phyloP scores from a whole-genome alignment of 1,140 invertebrate species.

The Nomia melanderi region DNA sequence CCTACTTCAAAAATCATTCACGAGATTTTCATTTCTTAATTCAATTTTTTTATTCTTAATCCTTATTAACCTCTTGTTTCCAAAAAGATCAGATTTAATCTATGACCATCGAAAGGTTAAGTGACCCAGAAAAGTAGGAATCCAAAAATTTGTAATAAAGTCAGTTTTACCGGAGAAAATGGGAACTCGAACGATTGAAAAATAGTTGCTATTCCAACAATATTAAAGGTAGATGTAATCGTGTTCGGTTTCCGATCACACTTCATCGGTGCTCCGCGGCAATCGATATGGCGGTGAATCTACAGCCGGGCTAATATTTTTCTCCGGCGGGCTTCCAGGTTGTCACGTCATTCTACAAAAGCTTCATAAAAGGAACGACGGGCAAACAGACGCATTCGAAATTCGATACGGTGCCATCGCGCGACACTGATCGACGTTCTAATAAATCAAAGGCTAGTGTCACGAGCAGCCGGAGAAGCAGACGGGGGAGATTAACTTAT shows the following conservation, averaged over 20 bases:
- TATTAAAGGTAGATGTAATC: not conserved
- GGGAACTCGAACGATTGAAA: no score
- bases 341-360: conserved; percentile 36
- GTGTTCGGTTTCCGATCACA: not conserved
- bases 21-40: no score
- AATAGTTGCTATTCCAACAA: no score
- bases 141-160: no score
- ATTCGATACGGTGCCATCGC: conserved; percentile 63
- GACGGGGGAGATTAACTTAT: conserved; percentile 73
- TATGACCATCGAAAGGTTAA: no score
- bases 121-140: no score
- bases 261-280: not conserved
- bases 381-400: conserved; percentile 64
- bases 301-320: conserved; percentile 41
- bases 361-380: conserved; percentile 52
- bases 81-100: no score
- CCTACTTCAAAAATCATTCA: no score
- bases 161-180: no score
- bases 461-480: conserved; percentile 68
- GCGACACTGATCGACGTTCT: conserved; percentile 68
- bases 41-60: no score
- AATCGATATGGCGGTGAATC: conserved; percentile 29
- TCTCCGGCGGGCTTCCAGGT: not conserved
- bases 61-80: no score
- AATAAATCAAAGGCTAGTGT: conserved; percentile 72